phyloP scores from a whole-genome alignment of 2,113 vertebrate species.

The Oreochromis spilurus region DNA sequence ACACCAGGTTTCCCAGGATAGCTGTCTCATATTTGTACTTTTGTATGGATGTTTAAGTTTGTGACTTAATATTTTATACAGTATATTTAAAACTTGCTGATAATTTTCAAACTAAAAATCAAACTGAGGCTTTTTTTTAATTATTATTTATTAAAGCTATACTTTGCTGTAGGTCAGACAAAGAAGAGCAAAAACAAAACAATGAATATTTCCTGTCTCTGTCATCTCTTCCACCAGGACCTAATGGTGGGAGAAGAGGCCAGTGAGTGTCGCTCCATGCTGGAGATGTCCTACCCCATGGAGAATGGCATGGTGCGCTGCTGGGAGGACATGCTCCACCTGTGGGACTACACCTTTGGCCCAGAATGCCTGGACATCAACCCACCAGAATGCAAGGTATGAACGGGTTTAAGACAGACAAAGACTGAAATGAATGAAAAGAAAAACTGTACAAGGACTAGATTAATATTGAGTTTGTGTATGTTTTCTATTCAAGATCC shows the following conservation, averaged over 20 bases:
- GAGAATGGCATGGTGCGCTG: slow-evolving; percentile 94
- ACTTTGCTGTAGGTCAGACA: background rate
- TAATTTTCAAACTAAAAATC: background rate
- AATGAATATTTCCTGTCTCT: background rate
- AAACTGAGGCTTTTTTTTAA: background rate
- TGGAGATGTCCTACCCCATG: slow-evolving; percentile 97
- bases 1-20: background rate
- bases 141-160: background rate
- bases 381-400: slow-evolving; percentile 88
- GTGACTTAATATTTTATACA: background rate
- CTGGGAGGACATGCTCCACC: slow-evolving; percentile 98
- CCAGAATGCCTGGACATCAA: slow-evolving; percentile 87
- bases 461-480: background rate
- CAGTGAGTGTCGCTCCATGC: slow-evolving; percentile 90
- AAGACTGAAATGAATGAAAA: fast-evolving
- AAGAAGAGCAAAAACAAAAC: background rate
- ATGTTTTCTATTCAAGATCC: slow-evolving; percentile 49
- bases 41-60: background rate
- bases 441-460: background rate
- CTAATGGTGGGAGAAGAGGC: slow-evolving; percentile 98
- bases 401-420: background rate
- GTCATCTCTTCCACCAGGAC: slow-evolving; percentile 74
- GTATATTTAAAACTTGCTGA: background rate
- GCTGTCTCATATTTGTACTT: background rate
- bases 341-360: slow-evolving; percentile 97